Conservation (phyloP, 1,140 invertebrate species). For the Armadillidium nasatum region DNA sequence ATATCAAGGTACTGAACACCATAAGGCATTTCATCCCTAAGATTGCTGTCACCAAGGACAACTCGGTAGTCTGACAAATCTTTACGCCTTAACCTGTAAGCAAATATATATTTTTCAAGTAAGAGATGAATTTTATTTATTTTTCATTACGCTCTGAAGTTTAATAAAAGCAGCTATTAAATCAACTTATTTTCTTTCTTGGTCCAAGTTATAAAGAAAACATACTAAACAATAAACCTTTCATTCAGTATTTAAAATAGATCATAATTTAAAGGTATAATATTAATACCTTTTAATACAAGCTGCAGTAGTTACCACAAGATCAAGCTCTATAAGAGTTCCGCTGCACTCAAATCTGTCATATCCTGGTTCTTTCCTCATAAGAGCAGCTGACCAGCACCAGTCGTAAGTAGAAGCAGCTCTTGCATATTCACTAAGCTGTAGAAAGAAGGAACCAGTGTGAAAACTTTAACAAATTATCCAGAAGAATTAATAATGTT, state of each 20-base stretch:
- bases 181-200: no score
- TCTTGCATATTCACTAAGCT: neutral
- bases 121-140: no score
- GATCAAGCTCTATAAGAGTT: constrained; percentile 34
- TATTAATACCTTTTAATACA: constrained; percentile 28
- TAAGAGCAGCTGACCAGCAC: constrained; percentile 42
- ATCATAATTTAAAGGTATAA: neutral
- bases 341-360: constrained; percentile 36
- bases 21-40: constrained; percentile 37
- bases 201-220: no score
- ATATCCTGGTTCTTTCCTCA: constrained; percentile 23
- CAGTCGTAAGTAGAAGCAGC: constrained; percentile 36
- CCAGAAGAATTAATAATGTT: no score
- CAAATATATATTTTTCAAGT: neutral
- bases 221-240: neutral
- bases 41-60: constrained; percentile 40
- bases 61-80: constrained; percentile 27
- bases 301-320: constrained; percentile 38
- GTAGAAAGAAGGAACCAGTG: neutral
- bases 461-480: neutral
- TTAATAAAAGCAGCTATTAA: no score
- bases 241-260: neutral
- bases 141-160: no score
- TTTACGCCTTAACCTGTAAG: constrained; percentile 25
- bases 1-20: constrained; percentile 37